A percentile compares a stretch with the other conserved stretches of the same genome.
Evolutionary conservation across 2,797 vertebrate species (phyloP).

Genomic region (Linurgus olivaceus): DNA sequence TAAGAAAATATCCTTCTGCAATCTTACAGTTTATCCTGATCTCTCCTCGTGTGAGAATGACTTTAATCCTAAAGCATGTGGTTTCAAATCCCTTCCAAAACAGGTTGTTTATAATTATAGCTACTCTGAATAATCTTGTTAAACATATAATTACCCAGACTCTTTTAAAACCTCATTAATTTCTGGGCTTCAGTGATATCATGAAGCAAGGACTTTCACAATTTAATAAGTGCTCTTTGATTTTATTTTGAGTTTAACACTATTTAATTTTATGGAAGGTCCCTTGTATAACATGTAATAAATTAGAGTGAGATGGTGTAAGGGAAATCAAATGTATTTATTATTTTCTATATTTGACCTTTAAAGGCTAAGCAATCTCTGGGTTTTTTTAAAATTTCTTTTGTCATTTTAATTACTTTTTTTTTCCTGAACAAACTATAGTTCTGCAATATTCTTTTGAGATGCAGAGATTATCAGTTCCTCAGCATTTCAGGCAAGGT

Average conservation of each 20-base stretch:
- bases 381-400: background rate
- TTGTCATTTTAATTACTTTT: background rate
- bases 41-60: background rate
- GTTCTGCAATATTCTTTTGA: background rate
- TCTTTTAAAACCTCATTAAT: conserved; percentile 48
- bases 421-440: background rate
- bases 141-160: conserved; percentile 40
- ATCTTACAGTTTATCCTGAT: background rate
- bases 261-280: conserved; percentile 36
- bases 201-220: conserved; percentile 4
- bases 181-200: background rate
- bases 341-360: background rate
- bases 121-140: conserved; percentile 40
- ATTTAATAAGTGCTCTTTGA: conserved; percentile 22
- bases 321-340: background rate
- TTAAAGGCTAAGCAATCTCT: background rate
- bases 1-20: background rate
- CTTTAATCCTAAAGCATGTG: conserved; percentile 24
- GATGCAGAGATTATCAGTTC: background rate
- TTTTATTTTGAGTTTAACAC: conserved; percentile 49
- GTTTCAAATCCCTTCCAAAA: conserved; percentile 41
- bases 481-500: background rate
- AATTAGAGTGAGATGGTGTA: background rate
- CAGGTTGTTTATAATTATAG: conserved; percentile 34
- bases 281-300: background rate